These are phyloP conservation scores for Cotesia vestalis DNA, from an alignment of 1,140 invertebrate species.

Conservation along the genomic window DNA sequence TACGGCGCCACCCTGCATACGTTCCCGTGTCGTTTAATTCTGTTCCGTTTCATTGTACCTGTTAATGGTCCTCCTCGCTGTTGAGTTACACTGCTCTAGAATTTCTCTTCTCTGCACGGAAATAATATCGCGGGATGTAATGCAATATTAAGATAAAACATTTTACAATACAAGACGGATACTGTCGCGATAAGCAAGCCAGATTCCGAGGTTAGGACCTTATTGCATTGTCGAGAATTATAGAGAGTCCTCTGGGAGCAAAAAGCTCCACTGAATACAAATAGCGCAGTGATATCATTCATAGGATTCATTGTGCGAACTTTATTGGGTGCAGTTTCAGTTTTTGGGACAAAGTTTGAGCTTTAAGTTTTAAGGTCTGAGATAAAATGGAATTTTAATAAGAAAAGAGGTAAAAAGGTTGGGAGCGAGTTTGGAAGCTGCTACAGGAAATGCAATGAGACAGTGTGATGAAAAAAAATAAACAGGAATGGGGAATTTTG, in stretches of 20 bases:
- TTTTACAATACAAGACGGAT: not conserved
- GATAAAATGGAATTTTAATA: slow-evolving; percentile 4
- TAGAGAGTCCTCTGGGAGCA: not conserved
- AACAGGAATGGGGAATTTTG: too few species aligned
- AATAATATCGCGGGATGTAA: not conserved
- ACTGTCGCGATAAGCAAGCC: not conserved
- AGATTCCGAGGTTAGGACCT: not conserved
- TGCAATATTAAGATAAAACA: slow-evolving; percentile 1
- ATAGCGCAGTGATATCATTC: not conserved
- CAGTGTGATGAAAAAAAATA: slow-evolving; percentile 33
- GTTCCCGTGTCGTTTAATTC: slow-evolving; percentile 51
- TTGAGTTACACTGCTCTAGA: too few species aligned
- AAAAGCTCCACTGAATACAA: not conserved
- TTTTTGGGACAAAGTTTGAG: slow-evolving; percentile 6
- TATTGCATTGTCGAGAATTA: too few species aligned
- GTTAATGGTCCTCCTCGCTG: slow-evolving; percentile 43
- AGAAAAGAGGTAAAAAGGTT: not conserved
- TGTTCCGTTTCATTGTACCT: slow-evolving; percentile 52
- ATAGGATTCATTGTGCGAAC: slow-evolving; percentile 16
- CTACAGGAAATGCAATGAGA: slow-evolving; percentile 20
- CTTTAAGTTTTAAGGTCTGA: not conserved
- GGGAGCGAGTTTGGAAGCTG: not conserved
- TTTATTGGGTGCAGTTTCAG: too few species aligned
- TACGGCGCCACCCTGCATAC: slow-evolving; percentile 49
- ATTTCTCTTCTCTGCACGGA: too few species aligned